A percentile compares a stretch with the other conserved stretches of the same genome.
Evolutionary conservation across 2,113 vertebrate genomes (phyloP).

Genomic region (Pyxicephalus adspersus): DNA sequence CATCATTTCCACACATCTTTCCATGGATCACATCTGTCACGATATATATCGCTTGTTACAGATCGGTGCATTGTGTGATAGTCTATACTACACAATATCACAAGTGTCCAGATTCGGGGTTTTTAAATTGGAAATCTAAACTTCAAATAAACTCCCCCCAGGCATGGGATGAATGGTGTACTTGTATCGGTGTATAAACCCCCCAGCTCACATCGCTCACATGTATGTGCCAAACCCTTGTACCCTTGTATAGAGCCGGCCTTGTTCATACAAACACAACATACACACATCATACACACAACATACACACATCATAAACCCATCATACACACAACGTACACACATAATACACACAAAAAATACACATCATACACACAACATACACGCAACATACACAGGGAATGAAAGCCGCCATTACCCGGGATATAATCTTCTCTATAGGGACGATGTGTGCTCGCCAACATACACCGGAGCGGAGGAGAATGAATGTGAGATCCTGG

Average conservation of each 20-base stretch:
- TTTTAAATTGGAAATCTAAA: not conserved
- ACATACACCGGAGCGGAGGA: not conserved
- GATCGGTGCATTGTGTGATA: too few relatives aligned
- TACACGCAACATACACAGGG: slow-evolving; percentile 18
- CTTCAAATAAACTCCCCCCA: not conserved
- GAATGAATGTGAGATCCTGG: not conserved
- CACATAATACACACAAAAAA: too few relatives aligned
- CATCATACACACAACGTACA: slow-evolving; percentile 17
- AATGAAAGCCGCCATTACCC: slow-evolving; percentile 53
- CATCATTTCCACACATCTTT: too few relatives aligned
- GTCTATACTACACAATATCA: too few relatives aligned
- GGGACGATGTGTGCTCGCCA: slow-evolving; percentile 23
- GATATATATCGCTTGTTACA: too few relatives aligned
- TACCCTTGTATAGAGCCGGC: slow-evolving; percentile 34
- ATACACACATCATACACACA: too few relatives aligned
- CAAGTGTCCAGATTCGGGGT: too few relatives aligned
- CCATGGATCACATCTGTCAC: too few relatives aligned
- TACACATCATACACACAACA: too few relatives aligned
- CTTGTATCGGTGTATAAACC: slow-evolving; percentile 19
- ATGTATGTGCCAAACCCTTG: slow-evolving; percentile 37
- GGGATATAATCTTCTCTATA: slow-evolving; percentile 13
- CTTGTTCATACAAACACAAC: slow-evolving; percentile 41
- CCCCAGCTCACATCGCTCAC: not conserved
- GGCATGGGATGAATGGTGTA: not conserved
- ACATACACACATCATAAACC: too few relatives aligned